These are phyloP conservation scores for Seriola rivoliana DNA, from an alignment of 2,113 vertebrate genomes.

Conservation along the genomic window DNA sequence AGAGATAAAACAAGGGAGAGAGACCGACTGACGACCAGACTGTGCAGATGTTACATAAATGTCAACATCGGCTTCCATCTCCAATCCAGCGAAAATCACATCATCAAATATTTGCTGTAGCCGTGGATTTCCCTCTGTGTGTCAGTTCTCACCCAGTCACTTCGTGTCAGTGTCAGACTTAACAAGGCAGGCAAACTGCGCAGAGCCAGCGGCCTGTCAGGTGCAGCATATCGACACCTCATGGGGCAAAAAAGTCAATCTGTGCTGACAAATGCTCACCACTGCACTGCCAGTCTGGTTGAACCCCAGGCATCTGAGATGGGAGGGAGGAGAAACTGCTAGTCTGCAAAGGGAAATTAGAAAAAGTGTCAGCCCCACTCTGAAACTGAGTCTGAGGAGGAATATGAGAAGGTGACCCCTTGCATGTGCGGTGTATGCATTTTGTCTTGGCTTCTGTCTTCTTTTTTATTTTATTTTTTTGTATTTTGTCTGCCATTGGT, in stretches of 20 bases:
- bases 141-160: conserved; percentile 71
- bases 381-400: conserved; percentile 32
- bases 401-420: conserved; percentile 54
- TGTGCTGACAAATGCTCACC: conserved; percentile 74
- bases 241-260: conserved; percentile 75
- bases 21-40: conserved; percentile 52
- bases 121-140: conserved; percentile 67
- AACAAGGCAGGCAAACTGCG: conserved; percentile 74
- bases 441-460: conserved; percentile 18
- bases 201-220: conserved; percentile 76
- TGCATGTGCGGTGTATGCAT: conserved; percentile 27
- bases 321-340: conserved; percentile 23
- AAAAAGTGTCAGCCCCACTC: conserved; percentile 51
- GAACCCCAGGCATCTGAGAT: conserved; percentile 48
- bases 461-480: not conserved
- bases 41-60: conserved; percentile 73
- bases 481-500: not conserved
- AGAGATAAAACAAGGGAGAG: conserved; percentile 33
- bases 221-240: conserved; percentile 77
- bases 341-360: conserved; percentile 56
- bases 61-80: conserved; percentile 74
- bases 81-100: conserved; percentile 77
- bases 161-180: conserved; percentile 77
- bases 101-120: conserved; percentile 84
- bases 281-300: conserved; percentile 58